Percentiles rank a stretch among this genome's conserved stretches.
phyloP scores from a whole-genome alignment of 1,140 invertebrate genomes.

The Drosophila lacteicornis region DNA sequence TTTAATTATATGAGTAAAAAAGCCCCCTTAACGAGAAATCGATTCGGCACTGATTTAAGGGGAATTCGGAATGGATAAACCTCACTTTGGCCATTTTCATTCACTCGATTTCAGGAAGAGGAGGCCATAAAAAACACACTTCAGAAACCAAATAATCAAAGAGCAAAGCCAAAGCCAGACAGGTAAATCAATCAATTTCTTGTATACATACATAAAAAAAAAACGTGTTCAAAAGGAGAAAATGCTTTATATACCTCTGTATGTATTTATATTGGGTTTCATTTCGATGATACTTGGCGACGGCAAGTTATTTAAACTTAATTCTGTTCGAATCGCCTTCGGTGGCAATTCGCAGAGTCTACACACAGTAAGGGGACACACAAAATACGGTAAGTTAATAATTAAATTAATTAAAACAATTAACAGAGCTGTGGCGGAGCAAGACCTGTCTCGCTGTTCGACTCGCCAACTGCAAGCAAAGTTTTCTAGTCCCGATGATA shows the following conservation, averaged over 20 bases:
- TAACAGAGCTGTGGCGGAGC: conserved; percentile 21
- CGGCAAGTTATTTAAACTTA: conserved; percentile 15
- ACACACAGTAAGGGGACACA: background rate
- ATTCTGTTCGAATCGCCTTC: background rate
- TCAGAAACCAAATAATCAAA: conserved; percentile 37
- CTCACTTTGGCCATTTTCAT: conserved; percentile 13
- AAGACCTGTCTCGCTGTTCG: conserved; percentile 24
- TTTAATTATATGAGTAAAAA: conserved; percentile 57
- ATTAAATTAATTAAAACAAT: conserved; percentile 52
- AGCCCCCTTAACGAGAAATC: conserved; percentile 10
- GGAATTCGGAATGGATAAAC: conserved; percentile 22
- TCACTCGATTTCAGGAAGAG: conserved; percentile 6
- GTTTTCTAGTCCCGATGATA: conserved; percentile 33
- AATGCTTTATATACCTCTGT: background rate
- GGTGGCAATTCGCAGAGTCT: conserved; percentile 5
- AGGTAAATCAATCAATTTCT: conserved; percentile 50
- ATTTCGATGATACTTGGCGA: conserved; percentile 16
- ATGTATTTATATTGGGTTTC: conserved; percentile 14
- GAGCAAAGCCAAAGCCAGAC: conserved; percentile 21
- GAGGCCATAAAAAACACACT: conserved; percentile 39
- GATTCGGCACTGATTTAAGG: conserved; percentile 11
- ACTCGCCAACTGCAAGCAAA: conserved; percentile 2
- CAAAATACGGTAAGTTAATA: conserved; percentile 16
- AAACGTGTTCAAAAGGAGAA: background rate
- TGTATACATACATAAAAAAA: conserved; percentile 16